Percentiles rank a stretch among this genome's conserved stretches.
Evolutionary conservation across 2,888 invertebrate genomes (phyloP).

Genomic region (Tinea semifulvella): DNA sequence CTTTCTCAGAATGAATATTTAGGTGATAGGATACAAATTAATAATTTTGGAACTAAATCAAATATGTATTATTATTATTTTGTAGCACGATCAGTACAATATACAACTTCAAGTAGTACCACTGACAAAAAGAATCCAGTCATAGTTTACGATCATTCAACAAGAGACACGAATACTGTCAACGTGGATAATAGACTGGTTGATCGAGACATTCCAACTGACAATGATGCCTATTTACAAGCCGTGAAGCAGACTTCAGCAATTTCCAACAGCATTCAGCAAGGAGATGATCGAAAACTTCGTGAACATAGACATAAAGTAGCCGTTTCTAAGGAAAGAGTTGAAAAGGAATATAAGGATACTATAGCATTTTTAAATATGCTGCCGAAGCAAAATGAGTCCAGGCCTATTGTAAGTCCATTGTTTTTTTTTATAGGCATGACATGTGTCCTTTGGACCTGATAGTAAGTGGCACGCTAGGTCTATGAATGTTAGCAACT

Average conservation of each 20-base stretch:
- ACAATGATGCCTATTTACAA: slow-evolving; percentile 49
- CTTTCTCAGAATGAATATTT: too few species aligned
- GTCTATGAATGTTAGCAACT: neutral
- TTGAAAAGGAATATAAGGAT: slow-evolving; percentile 55
- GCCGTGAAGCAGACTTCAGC: slow-evolving; percentile 37
- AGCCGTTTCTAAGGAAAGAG: slow-evolving; percentile 72
- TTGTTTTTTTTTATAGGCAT: neutral
- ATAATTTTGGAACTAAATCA: too few species aligned
- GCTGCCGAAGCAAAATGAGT: slow-evolving; percentile 37
- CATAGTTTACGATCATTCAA: slow-evolving; percentile 46
- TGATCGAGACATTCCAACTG: slow-evolving; percentile 30
- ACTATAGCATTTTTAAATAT: slow-evolving; percentile 50
- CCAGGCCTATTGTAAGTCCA: slow-evolving; percentile 38
- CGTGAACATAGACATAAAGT: slow-evolving; percentile 37
- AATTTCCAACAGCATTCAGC: neutral
- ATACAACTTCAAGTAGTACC: neutral
- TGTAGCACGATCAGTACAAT: neutral
- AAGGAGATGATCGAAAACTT: slow-evolving; percentile 25
- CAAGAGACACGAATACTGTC: slow-evolving; percentile 36
- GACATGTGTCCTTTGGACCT: neutral
- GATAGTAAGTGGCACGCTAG: too few species aligned
- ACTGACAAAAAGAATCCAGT: slow-evolving; percentile 34
- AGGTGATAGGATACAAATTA: too few species aligned
- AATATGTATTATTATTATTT: too few species aligned
- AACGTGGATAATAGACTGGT: slow-evolving; percentile 20